Conservation (phyloP, 2,888 invertebrate genomes). For the Eupithecia centaureata region DNA sequence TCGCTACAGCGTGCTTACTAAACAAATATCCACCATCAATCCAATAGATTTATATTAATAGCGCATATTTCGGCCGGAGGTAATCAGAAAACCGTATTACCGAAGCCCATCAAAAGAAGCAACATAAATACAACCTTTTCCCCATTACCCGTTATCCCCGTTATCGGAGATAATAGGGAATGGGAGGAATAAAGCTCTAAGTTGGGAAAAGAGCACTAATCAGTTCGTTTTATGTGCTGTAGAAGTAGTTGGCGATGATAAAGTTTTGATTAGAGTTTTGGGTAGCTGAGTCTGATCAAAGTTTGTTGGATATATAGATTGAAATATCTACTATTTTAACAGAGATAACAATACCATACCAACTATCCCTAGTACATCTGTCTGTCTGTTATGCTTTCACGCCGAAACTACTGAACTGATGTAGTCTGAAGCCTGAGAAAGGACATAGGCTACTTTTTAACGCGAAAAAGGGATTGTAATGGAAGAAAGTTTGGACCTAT, state of each 20-base stretch:
- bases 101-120: constrained; percentile 27
- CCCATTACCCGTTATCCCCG: constrained; percentile 18
- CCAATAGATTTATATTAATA: constrained; percentile 26
- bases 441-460: no score
- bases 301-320: not conserved
- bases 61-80: constrained; percentile 12
- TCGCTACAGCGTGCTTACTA: not conserved
- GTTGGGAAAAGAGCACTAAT: constrained; percentile 16
- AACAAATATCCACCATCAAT: constrained; percentile 17
- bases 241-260: constrained; percentile 10
- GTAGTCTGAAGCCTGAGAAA: no score
- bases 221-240: constrained; percentile 13
- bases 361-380: no score
- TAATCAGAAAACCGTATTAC: constrained; percentile 31
- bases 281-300: not conserved
- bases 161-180: constrained; percentile 6
- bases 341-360: not conserved
- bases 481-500: no score
- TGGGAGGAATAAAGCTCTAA: not conserved
- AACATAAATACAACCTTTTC: constrained; percentile 33
- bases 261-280: constrained; percentile 11
- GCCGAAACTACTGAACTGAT: no score
- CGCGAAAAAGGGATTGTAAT: no score
- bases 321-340: not conserved
- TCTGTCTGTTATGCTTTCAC: no score